Percentiles rank a stretch among this genome's conserved stretches.
phyloP scores from a whole-genome alignment of 1,140 invertebrate species.

The Brachionus rotundiformis region DNA sequence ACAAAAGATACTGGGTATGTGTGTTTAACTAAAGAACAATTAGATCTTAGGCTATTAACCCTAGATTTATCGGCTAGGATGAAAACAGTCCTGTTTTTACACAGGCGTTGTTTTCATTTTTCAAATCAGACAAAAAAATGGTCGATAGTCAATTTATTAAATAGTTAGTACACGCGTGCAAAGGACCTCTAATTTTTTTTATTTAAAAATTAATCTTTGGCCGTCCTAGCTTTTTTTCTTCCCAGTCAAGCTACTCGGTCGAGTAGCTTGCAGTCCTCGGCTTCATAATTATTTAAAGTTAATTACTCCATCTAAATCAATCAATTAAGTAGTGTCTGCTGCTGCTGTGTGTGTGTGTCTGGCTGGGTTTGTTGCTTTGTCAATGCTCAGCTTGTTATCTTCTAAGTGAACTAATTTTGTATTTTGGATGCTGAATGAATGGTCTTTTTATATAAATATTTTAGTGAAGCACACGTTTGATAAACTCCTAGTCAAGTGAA shows the following conservation, averaged over 20 bases:
- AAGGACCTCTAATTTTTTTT: no score
- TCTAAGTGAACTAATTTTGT: no score
- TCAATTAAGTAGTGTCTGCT: no score
- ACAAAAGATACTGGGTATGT: no score
- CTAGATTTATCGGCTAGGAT: slow-evolving; percentile 12
- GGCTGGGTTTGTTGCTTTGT: not conserved
- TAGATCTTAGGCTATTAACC: slow-evolving; percentile 52
- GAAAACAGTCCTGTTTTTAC: slow-evolving; percentile 22
- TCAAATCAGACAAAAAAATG: not conserved
- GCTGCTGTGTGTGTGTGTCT: no score
- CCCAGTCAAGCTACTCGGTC: not conserved
- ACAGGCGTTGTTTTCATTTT: not conserved
- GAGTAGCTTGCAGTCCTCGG: not conserved
- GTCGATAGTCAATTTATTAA: slow-evolving; percentile 30
- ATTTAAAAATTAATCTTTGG: no score
- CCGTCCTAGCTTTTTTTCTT: slow-evolving; percentile 6
- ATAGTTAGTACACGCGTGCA: no score
- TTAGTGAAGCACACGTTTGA: not conserved
- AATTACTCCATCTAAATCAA: slow-evolving; percentile 9
- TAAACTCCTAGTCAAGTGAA: not conserved
- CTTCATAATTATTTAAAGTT: slow-evolving; percentile 10
- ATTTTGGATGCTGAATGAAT: not conserved
- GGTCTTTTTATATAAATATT: not conserved
- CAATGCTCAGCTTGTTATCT: not conserved
- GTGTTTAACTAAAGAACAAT: no score